Conservation (phyloP, 2,888 invertebrate genomes). For the Drosophila parthenogenetica region DNA sequence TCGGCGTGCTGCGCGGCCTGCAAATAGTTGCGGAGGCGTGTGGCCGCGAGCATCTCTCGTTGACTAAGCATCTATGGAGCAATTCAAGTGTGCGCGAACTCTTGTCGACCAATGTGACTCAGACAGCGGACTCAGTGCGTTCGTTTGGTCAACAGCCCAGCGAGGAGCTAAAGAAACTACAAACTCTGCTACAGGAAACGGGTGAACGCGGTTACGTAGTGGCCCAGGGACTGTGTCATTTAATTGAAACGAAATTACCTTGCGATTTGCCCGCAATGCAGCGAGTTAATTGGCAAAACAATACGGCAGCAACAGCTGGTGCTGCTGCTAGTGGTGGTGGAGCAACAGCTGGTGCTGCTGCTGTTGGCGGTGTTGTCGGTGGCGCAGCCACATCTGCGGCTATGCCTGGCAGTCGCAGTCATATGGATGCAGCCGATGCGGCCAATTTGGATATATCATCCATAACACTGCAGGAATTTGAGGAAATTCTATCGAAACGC, state of each 20-base stretch:
- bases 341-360: background rate
- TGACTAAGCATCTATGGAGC: conserved; percentile 87
- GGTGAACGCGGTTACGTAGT: conserved; percentile 89
- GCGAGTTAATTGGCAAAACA: conserved; percentile 28
- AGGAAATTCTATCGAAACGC: conserved; percentile 83
- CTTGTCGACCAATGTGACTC: conserved; percentile 71
- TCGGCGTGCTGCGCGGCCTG: conserved; percentile 89
- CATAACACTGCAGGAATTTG: conserved; percentile 84
- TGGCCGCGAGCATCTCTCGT: conserved; percentile 88
- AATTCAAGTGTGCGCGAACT: conserved; percentile 89
- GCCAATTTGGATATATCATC: conserved; percentile 84
- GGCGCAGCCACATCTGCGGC: background rate
- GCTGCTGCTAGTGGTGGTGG: background rate
- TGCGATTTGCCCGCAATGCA: conserved; percentile 53
- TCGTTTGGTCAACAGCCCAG: conserved; percentile 72
- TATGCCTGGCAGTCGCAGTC: conserved; percentile 8
- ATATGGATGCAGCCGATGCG: conserved; percentile 78
- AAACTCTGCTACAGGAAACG: conserved; percentile 86
- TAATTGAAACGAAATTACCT: conserved; percentile 82
- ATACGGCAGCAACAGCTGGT: background rate
- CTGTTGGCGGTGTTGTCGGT: background rate
- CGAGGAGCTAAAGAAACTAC: conserved; percentile 83
- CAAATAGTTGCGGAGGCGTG: conserved; percentile 89
- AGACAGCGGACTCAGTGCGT: conserved; percentile 66
- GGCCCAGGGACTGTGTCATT: conserved; percentile 89